Base-by-base conservation (phyloP, 2,797 vertebrate species). In the Pygocentrus nattereri region DNA sequence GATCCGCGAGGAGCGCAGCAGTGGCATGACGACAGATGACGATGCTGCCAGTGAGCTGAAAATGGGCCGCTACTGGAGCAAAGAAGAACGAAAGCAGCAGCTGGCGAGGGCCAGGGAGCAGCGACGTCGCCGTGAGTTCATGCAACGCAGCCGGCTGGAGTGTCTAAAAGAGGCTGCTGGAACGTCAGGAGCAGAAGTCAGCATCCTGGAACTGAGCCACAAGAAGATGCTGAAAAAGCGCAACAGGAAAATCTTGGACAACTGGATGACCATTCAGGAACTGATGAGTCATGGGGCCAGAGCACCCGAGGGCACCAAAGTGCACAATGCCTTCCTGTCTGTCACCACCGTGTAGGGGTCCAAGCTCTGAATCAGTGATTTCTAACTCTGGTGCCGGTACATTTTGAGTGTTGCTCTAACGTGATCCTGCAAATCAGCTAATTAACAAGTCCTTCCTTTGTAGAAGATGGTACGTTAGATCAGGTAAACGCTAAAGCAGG, bases 201-300 rank as follows among this genome's bases (percentile, higher is more conserved):
- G 92, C 89, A 98, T 99, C 87, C 91, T 99, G 76, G 98, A 99
- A 93, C 96, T 99, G 67, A 98, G 98, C 92, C 97, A 99, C 92
- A 97, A 96, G 91, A 99, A 99, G 92, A 99, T 99, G 98, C 96
- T 99, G 97, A 98, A 97, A 89, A 98, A 97, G 85, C 94, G 98
- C 25, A 99, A 98, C 91, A 97, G 97, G 93, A 99, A 98, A 92
- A 99, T 99, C 86, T 92, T 99, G 86, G 98, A 99, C 93, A 99
- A 98, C 93, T 99, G 98, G 98, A 98, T 99, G 97, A 99, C 98
- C 87, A 99, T 99, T 91, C 98, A 99, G 93, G 98, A 99, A 93
- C 93, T 99, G 85, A 98, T 99, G 97, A 98, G 96, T 81, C 97
- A 99, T 0, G 98, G 97, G 85, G 97, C 96, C 78, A 95, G 96